Evolutionary conservation across 2,888 invertebrate species (phyloP).

Genomic region (Drosophila kokeensis): DNA sequence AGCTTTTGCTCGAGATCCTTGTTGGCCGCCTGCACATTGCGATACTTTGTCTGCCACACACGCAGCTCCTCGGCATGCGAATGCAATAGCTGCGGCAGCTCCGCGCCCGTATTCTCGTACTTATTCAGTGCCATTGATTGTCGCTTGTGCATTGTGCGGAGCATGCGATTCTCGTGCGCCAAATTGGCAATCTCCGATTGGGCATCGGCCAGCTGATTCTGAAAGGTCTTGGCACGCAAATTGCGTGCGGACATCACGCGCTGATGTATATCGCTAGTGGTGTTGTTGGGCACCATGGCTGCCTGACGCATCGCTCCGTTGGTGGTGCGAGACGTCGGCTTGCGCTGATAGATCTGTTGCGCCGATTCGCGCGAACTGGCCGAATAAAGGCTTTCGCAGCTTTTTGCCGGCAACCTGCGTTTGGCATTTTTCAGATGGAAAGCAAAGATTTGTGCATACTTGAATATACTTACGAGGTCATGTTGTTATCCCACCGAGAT

Average conservation of each 20-base stretch:
- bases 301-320: conserved; percentile 66
- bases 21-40: conserved; percentile 88
- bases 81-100: conserved; percentile 89
- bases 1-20: conserved; percentile 88
- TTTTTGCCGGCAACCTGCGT: conserved; percentile 83
- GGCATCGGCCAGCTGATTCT: conserved; percentile 92
- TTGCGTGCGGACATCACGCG: conserved; percentile 92
- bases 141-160: conserved; percentile 91
- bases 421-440: conserved; percentile 3
- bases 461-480: conserved; percentile 79
- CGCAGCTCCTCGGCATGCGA: conserved; percentile 92
- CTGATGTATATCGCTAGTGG: conserved; percentile 86
- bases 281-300: conserved; percentile 74
- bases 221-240: conserved; percentile 90
- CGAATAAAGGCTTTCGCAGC: conserved; percentile 85
- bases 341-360: conserved; percentile 77
- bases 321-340: conserved; percentile 48
- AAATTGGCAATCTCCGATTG: conserved; percentile 91
- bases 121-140: conserved; percentile 92
- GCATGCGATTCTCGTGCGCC: conserved; percentile 90
- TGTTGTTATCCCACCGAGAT: conserved; percentile 54
- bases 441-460: not conserved
- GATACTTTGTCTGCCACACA: conserved; percentile 89
- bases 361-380: conserved; percentile 84
- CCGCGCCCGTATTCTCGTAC: conserved; percentile 91